Base-by-base conservation (phyloP, 2,888 invertebrate genomes). In the Gortyna flavago region DNA sequence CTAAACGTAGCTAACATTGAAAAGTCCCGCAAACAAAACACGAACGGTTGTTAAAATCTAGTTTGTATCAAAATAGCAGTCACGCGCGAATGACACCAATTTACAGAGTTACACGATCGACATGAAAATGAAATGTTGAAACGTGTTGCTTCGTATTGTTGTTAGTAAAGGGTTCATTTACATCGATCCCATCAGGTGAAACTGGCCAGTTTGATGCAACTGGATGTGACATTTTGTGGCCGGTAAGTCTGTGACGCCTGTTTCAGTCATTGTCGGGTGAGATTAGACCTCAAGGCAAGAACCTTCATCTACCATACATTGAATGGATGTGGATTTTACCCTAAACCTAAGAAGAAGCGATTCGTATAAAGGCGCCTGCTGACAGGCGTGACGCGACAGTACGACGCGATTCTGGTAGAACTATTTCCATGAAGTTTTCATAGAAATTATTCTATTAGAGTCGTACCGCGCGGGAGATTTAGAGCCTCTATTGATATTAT, bases 61-160 rank as follows among this genome's bases (percentile, higher is more conserved):
- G 66, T 88, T 81, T 71, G 72, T 75, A 79, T 75, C 66, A 71
- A 77, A 84, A 81, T 66, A 69, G 64, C 68, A 77, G 81, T 77
- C 72, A 80, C 80, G 76, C 68, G 51, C 65, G 72, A 79, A 79
- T 77, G 66, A 81, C 66, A 81, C 64, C 81, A 83, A 87, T 85
- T 85, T 83, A 73, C 70, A 78, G 59, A 74, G 77, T 77, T 79
- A 79, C 68, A 71, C 70, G 70, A 78, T 81, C 62, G 74, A 83
- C 79, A 67, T 75, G 38, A 71, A 79, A 80, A 84, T 79, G 66
- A 80, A 86, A 83, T 75, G 70, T 25, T 44, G 29, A 44, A 80
- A 77, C 72, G 70, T 71, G 81, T 72, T 35, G 68, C 38, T 44
- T 61, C n/a, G 54, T 64, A 18, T 66, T 65, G 75, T 71, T 83